A percentile compares a stretch with the other conserved stretches of the same genome.
Evolutionary conservation across 2,113 vertebrate genomes (phyloP).

Genomic region (Andinoacara biseriatus): DNA sequence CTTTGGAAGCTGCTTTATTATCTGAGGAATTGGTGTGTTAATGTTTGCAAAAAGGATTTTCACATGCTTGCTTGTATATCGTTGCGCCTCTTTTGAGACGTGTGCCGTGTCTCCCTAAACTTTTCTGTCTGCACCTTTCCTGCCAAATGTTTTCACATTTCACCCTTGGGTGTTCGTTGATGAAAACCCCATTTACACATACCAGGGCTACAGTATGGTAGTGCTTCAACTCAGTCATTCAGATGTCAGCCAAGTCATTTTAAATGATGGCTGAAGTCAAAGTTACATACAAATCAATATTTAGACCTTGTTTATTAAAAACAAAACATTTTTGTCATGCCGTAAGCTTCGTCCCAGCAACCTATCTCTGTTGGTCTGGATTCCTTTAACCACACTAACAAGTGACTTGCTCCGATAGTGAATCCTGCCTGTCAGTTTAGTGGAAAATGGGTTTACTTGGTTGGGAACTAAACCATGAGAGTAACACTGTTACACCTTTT

Average conservation of each 20-base stretch:
- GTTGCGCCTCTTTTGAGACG: slow-evolving; percentile 14
- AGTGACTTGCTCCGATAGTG: not conserved
- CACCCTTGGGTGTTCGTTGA: slow-evolving; percentile 47
- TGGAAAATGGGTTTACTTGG: not conserved
- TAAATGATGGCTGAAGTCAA: not conserved
- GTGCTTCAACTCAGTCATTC: not conserved
- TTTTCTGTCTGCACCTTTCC: slow-evolving; percentile 63
- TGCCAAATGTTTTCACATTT: slow-evolving; percentile 52
- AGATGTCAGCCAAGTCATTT: slow-evolving; percentile 9
- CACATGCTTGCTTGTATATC: slow-evolving; percentile 18
- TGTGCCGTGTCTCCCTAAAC: slow-evolving; percentile 29
- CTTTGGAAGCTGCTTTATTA: slow-evolving; percentile 5
- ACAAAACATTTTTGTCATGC: not conserved
- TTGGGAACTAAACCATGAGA: not conserved
- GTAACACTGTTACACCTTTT: not conserved
- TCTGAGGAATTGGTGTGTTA: slow-evolving; percentile 7
- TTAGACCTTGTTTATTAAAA: not conserved
- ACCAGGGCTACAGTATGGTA: not conserved
- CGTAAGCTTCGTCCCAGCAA: no score
- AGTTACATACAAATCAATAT: not conserved
- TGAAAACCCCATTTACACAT: slow-evolving; percentile 61
- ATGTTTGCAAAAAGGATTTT: slow-evolving; percentile 59
- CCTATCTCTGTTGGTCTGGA: not conserved
- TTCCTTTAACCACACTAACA: not conserved
- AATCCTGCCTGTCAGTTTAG: not conserved